These are phyloP conservation scores for Moxostoma hubbsi DNA, from an alignment of 2,797 vertebrate species.

Conservation along the genomic window DNA sequence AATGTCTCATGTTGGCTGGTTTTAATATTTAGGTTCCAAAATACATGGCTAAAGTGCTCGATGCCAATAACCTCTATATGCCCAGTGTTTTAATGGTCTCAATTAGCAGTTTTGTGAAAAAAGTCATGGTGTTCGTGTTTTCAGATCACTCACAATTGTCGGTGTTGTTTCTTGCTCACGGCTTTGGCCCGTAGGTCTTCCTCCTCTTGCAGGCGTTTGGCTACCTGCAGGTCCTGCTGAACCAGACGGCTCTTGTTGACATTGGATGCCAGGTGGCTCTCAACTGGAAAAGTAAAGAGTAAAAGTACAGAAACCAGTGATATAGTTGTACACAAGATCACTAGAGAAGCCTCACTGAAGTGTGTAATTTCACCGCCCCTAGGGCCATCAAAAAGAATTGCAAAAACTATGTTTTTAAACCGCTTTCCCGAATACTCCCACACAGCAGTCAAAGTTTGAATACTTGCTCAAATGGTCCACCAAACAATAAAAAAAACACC, in stretches of 20 bases:
- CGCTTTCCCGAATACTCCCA: no score
- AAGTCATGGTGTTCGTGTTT: conserved; percentile 22
- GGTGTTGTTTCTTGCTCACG: conserved; percentile 80
- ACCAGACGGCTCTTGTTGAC: conserved; percentile 93
- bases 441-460: no score
- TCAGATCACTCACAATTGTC: conserved; percentile 80
- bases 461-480: no score
- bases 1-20: background rate
- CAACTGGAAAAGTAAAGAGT: conserved; percentile 78
- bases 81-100: no score
- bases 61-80: background rate
- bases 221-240: conserved; percentile 91
- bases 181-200: conserved; percentile 89
- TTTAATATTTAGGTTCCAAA: background rate
- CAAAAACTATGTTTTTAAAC: no score
- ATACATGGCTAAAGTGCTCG: background rate
- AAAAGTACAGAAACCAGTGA: background rate
- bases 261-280: conserved; percentile 96
- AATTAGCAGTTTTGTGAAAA: background rate
- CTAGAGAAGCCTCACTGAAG: no score
- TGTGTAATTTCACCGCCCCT: no score
- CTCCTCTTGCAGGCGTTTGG: conserved; percentile 93
- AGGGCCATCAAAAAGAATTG: no score
- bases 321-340: no score
- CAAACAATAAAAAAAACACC: no score